Conservation (phyloP, 1,140 invertebrate species). For the Cylas formicarius region DNA sequence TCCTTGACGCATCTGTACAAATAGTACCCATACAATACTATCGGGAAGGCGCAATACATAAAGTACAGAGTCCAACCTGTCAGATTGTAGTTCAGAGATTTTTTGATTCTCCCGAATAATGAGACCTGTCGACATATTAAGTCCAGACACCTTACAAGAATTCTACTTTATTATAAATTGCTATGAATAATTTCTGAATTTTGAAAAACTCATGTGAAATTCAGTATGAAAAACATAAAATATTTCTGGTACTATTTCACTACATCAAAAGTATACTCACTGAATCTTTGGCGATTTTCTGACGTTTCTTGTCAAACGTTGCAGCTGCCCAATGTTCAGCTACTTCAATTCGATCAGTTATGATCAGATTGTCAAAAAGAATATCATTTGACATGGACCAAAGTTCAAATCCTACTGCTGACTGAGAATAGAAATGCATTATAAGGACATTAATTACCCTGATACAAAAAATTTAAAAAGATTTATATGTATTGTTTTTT, state of each 20-base stretch:
- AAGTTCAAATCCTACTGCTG: conserved; percentile 89
- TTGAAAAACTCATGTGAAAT: too few species aligned
- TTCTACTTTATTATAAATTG: too few species aligned
- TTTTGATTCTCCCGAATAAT: conserved; percentile 64
- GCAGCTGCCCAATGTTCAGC: conserved; percentile 74
- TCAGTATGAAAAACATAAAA: conserved; percentile 3
- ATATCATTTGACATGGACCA: conserved; percentile 97
- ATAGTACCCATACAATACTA: conserved; percentile 63
- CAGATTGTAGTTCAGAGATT: conserved; percentile 66
- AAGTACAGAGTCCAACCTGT: conserved; percentile 72
- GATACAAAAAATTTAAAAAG: background rate
- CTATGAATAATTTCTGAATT: too few species aligned
- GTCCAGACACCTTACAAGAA: background rate
- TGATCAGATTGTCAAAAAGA: conserved; percentile 90
- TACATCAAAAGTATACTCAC: conserved; percentile 50
- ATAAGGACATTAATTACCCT: conserved; percentile 7
- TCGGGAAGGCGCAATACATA: conserved; percentile 65
- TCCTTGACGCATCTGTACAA: conserved; percentile 57
- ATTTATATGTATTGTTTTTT: background rate
- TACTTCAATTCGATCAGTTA: conserved; percentile 77
- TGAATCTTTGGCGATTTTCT: conserved; percentile 68
- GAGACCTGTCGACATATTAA: conserved; percentile 47
- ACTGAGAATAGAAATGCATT: conserved; percentile 49
- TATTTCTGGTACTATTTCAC: background rate
- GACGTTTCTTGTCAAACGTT: conserved; percentile 79